These are phyloP conservation scores for Colius striatus DNA, from an alignment of 2,113 vertebrate genomes.

Conservation along the genomic window DNA sequence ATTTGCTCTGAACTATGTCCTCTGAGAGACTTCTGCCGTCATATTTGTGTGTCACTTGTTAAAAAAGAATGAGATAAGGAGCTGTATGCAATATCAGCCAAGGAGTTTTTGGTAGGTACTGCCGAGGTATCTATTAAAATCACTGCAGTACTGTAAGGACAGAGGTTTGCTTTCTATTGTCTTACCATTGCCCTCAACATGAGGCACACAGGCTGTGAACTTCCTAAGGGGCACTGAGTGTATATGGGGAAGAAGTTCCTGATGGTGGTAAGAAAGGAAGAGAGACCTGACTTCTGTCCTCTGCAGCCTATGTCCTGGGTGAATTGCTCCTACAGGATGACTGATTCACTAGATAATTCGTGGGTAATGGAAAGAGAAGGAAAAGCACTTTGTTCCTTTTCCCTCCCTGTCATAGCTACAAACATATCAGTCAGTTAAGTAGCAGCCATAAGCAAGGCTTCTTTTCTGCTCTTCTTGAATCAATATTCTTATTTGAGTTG, in stretches of 20 bases:
- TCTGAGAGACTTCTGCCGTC: background rate
- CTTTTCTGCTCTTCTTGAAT: background rate
- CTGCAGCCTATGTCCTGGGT: background rate
- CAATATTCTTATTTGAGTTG: background rate
- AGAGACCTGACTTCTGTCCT: background rate
- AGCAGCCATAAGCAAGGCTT: background rate
- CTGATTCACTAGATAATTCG: background rate
- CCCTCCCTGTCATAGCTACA: background rate
- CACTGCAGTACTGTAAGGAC: background rate
- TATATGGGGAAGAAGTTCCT: background rate
- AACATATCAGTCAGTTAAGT: background rate
- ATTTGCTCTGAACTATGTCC: background rate
- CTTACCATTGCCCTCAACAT: background rate
- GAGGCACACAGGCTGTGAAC: background rate
- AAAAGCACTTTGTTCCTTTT: background rate
- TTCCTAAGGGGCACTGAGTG: background rate
- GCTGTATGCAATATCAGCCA: background rate
- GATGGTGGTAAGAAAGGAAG: background rate
- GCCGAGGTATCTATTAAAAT: background rate
- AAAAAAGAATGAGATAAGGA: background rate
- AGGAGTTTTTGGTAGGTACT: background rate
- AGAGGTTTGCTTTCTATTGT: background rate
- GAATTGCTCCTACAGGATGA: background rate
- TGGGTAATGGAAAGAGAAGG: background rate
- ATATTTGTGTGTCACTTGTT: background rate